Conservation (phyloP, 1,140 invertebrate species). For the Cydia splendana region DNA sequence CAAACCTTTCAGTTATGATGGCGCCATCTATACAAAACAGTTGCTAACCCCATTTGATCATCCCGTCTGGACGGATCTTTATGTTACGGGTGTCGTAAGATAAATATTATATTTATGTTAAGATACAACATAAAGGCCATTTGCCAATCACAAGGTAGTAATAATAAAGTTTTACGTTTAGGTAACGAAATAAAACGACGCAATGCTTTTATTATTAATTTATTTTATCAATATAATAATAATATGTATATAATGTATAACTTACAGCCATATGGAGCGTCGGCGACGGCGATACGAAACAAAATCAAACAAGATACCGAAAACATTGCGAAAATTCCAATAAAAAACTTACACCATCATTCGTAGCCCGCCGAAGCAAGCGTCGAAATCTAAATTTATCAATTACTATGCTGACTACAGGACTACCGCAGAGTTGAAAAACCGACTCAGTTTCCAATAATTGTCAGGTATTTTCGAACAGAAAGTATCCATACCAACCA, state of each 20-base stretch:
- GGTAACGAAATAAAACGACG: constrained; percentile 46
- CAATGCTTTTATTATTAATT: constrained; percentile 74
- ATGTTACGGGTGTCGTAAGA: no score
- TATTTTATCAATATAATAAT: constrained; percentile 78
- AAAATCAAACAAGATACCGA: constrained; percentile 31
- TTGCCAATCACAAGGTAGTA: no score
- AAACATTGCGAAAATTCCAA: constrained; percentile 42
- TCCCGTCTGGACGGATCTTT: no score
- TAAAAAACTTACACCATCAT: constrained; percentile 52
- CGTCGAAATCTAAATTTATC: constrained; percentile 52
- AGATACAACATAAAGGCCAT: no score
- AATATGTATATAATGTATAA: constrained; percentile 78
- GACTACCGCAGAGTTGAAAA: background rate
- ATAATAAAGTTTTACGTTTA: background rate
- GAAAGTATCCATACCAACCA: background rate
- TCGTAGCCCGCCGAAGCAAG: constrained; percentile 45
- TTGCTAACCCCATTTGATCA: no score
- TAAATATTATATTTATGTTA: no score
- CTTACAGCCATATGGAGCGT: constrained; percentile 67
- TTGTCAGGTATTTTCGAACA: background rate
- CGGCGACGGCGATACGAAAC: constrained; percentile 37
- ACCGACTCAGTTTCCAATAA: background rate
- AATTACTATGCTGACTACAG: constrained; percentile 48
- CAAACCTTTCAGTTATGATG: no score
- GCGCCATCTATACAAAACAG: no score